A percentile compares a stretch with the other conserved stretches of the same genome.
These are phyloP conservation scores for Falco rusticolus DNA, from an alignment of 2,797 vertebrate species.

Conservation along the genomic window DNA sequence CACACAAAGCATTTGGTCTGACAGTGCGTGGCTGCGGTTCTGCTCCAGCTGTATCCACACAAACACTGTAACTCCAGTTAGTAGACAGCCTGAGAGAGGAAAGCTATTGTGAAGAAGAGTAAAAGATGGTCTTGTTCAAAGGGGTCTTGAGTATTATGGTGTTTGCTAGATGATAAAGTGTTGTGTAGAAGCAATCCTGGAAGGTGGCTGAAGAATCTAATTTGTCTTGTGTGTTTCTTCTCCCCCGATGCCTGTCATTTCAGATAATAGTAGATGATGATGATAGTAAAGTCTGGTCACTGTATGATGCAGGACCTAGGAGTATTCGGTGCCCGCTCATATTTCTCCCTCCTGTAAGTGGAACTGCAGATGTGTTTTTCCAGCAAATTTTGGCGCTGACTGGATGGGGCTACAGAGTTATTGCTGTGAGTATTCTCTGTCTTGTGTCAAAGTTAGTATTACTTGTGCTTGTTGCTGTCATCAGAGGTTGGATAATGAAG, in stretches of 20 bases:
- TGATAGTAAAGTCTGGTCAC: conserved; percentile 97
- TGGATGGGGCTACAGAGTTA: conserved; percentile 97
- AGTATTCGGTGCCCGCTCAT: conserved; percentile 95
- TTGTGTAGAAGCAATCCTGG: background rate
- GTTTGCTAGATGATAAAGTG: background rate
- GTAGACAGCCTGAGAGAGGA: background rate
- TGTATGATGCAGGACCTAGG: conserved; percentile 95
- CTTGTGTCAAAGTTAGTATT: background rate
- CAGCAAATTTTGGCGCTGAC: conserved; percentile 94
- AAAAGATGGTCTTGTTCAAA: background rate
- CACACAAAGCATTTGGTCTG: background rate
- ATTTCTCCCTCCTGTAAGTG: conserved; percentile 95
- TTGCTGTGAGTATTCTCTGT: conserved; percentile 86
- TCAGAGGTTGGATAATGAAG: background rate
- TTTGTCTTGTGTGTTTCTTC: background rate
- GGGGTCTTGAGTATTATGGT: background rate
- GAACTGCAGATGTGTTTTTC: conserved; percentile 97
- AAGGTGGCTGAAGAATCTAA: background rate
- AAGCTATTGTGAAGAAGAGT: background rate
- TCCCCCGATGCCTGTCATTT: background rate
- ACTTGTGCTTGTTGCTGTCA: background rate
- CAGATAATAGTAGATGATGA: conserved; percentile 99
- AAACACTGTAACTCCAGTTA: background rate
- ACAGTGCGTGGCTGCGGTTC: background rate
- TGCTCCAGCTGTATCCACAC: background rate